phyloP scores from a whole-genome alignment of 2,113 vertebrate genomes.

The Eclectus roratus region DNA sequence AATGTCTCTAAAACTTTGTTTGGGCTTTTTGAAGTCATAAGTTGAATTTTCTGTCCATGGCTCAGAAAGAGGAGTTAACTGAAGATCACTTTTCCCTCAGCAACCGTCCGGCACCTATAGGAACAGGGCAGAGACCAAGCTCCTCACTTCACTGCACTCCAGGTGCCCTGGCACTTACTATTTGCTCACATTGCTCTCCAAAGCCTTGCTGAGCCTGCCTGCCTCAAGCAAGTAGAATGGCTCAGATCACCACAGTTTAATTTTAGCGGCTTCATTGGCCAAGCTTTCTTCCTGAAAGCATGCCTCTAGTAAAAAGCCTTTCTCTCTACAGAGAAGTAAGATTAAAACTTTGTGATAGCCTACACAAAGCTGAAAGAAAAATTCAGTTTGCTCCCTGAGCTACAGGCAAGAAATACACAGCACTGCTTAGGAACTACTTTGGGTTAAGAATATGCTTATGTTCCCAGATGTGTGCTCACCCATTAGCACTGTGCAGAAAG shows the following conservation, averaged over 20 bases:
- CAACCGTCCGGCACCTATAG: not conserved
- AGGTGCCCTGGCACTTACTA: not conserved
- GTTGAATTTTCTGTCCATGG: not conserved
- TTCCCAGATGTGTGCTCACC: not conserved
- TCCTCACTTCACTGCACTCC: not conserved
- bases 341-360: not conserved
- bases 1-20: not conserved
- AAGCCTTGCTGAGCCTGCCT: not conserved
- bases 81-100: not conserved
- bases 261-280: not conserved
- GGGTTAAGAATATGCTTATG: rapidly evolving
- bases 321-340: not conserved
- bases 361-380: not conserved
- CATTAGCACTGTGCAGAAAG: not conserved
- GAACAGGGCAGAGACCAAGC: not conserved
- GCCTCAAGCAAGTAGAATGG: not conserved
- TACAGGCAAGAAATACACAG: not conserved
- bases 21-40: not conserved
- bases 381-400: not conserved
- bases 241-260: not conserved
- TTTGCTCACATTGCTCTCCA: rapidly evolving
- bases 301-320: not conserved
- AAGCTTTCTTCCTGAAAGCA: not conserved
- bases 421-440: not conserved
- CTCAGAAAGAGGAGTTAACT: not conserved